Percentiles rank a stretch among this genome's conserved stretches.
phyloP scores from a whole-genome alignment of 2,113 vertebrate species.

The Amphilophus citrinellus region DNA sequence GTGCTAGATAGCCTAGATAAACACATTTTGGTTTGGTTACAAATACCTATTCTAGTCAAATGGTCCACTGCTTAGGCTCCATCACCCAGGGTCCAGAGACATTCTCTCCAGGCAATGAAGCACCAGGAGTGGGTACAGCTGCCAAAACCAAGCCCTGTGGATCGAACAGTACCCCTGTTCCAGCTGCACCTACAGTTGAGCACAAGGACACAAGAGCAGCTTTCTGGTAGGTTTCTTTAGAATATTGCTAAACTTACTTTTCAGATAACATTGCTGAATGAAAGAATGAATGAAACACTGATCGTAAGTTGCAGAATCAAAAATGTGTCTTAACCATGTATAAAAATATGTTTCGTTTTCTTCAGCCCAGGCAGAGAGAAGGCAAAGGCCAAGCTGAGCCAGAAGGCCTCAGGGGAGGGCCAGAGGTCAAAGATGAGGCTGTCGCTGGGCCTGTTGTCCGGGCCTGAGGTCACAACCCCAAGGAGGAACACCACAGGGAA shows the following conservation, averaged over 20 bases:
- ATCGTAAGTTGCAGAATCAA: background rate
- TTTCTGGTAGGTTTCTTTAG: constrained; percentile 57
- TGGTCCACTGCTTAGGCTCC: constrained; percentile 59
- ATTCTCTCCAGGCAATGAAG: constrained; percentile 62
- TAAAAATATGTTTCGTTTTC: constrained; percentile 30
- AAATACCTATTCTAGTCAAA: constrained; percentile 2
- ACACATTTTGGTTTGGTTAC: background rate
- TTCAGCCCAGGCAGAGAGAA: constrained; percentile 89
- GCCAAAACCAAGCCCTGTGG: constrained; percentile 85
- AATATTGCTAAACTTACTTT: background rate
- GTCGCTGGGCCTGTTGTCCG: constrained; percentile 83
- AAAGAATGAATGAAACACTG: background rate
- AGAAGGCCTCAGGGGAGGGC: constrained; percentile 88
- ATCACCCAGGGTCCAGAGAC: constrained; percentile 63
- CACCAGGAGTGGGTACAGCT: constrained; percentile 61
- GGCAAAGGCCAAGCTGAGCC: constrained; percentile 87
- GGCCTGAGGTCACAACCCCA: constrained; percentile 81
- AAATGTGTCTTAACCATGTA: background rate
- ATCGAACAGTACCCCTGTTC: constrained; percentile 47
- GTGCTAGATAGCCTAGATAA: background rate
- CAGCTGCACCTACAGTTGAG: constrained; percentile 53
- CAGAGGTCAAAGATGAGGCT: constrained; percentile 90
- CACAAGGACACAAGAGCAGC: constrained; percentile 66
- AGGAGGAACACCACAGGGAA: constrained; percentile 89
- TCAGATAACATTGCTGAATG: background rate